Percentiles rank a stretch among this genome's conserved stretches.
Evolutionary conservation across 2,113 vertebrate genomes (phyloP).

Genomic region (Pterocles gutturalis): DNA sequence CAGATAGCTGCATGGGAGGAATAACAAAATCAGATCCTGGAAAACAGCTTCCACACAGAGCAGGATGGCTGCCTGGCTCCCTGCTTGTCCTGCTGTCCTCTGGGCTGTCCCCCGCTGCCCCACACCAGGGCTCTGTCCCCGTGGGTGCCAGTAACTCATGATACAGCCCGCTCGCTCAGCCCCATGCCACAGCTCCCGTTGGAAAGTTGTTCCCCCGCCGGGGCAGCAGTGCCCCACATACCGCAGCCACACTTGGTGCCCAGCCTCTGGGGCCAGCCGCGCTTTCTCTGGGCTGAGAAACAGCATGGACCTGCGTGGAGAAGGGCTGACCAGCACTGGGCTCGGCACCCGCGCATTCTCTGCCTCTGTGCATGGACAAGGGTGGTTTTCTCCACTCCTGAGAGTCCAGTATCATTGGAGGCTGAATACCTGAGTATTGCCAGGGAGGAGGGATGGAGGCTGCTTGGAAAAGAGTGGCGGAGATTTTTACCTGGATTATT

Average conservation of each 20-base stretch:
- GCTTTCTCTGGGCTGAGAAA: not conserved
- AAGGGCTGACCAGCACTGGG: not conserved
- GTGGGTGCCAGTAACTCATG: not conserved
- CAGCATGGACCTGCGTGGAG: accelerated
- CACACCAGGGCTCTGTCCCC: not conserved
- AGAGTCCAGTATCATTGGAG: not conserved
- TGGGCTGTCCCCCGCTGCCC: not conserved
- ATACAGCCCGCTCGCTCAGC: not conserved
- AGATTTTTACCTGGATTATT: not conserved
- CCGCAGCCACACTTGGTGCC: not conserved
- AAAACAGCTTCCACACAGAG: not conserved
- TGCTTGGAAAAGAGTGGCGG: accelerated
- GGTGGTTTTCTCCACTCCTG: not conserved
- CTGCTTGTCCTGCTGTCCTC: not conserved
- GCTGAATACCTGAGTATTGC: not conserved
- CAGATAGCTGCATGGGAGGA: not conserved
- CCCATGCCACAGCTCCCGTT: not conserved
- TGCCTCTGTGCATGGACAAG: not conserved
- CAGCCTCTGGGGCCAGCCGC: not conserved
- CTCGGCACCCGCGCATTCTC: accelerated
- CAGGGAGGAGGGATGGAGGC: not conserved
- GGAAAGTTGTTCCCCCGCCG: accelerated
- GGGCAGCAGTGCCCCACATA: accelerated
- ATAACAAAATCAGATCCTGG: not conserved
- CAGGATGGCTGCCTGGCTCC: not conserved